A percentile compares a stretch with the other conserved stretches of the same genome.
Conservation (phyloP, 92 coral and sea anemone species). For the Isaurus tuberculatus region DNA sequence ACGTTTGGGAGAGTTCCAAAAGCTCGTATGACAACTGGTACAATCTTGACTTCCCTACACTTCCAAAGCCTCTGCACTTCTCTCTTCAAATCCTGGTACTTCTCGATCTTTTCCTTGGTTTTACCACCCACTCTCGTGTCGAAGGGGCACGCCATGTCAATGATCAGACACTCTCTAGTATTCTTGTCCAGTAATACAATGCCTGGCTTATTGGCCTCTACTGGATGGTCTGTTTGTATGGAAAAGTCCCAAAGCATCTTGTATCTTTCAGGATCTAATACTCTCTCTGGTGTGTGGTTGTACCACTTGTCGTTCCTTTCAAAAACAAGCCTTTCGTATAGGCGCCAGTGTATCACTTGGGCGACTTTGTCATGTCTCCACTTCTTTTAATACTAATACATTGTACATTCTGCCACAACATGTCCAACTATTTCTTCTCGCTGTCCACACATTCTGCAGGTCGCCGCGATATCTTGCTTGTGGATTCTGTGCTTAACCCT, state of each 20-base stretch:
- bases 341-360: constrained; percentile 40
- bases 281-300: constrained; percentile 37
- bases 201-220: constrained; percentile 24
- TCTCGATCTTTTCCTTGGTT: too few species aligned
- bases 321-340: constrained; percentile 12
- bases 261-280: constrained; percentile 21
- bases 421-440: constrained; percentile 41
- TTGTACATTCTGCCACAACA: constrained; percentile 25
- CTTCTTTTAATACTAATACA: constrained; percentile 45
- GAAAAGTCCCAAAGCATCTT: too few species aligned
- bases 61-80: constrained; percentile 53
- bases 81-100: constrained; percentile 48
- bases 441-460: background rate
- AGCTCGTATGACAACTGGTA: constrained; percentile 45
- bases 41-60: constrained; percentile 38
- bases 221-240: too few species aligned
- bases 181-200: constrained; percentile 31
- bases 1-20: too few species aligned
- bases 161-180: constrained; percentile 28
- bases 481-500: constrained; percentile 11
- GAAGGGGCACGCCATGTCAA: constrained; percentile 41
- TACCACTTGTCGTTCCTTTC: constrained; percentile 27
- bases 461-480: constrained; percentile 21
- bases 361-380: constrained; percentile 57
- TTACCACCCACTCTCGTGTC: constrained; percentile 51